Evolutionary conservation across 2,888 invertebrate genomes (phyloP), one percentile per base, ranked within the genome.

Genomic region (Hydrotaea cyrtoneurina): DNA sequence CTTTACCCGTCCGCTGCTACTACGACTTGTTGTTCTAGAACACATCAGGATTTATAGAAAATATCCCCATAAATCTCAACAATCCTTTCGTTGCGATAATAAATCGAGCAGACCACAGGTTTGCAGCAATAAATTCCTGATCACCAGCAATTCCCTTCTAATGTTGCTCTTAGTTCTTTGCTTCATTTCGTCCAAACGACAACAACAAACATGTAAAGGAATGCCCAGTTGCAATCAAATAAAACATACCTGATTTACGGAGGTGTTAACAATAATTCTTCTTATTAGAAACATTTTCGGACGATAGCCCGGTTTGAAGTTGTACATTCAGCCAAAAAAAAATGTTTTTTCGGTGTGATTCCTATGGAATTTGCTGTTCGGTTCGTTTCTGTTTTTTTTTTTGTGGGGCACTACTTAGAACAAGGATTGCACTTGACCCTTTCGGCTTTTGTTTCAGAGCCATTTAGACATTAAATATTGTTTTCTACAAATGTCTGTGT

Each of bases 381-480:
- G n/a, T 50, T 8, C 39, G 3, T 10, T 13, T 39, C 31, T 39
- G 39, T 3, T 39, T 39, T 39, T 10, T 3, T 55, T 55, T 21
- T 55, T n/a, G n/a, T n/a, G n/a, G 55, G 11, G 19, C 13, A 17
- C n/a, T 53, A 26, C 59, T 59, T 26, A 26, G 26, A 31, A 7
- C 19, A 0, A 15, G 21, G 21, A 19, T 46, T 69, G 23, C 46
- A 79, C 76, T 79, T 81, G 81, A 81, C 78, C 81, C 81, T 69
- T 62, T 78, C 74, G 66, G 21, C 46, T 21, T 59, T 50, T 15
- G 31, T 77, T 57, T 36, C 75, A 19, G 17, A 66, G 69, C 57
- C 81, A 85, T 85, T 85, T 76, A 73, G 53, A 79, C 78, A 84
- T 80, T 82, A 69, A 79, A 79, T 82, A 81, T 81, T 76, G 59